Percentiles rank a stretch among this genome's conserved stretches.
These are phyloP conservation scores for Panthera leo DNA, from an alignment of 2,113 vertebrate genomes.

Conservation along the genomic window DNA sequence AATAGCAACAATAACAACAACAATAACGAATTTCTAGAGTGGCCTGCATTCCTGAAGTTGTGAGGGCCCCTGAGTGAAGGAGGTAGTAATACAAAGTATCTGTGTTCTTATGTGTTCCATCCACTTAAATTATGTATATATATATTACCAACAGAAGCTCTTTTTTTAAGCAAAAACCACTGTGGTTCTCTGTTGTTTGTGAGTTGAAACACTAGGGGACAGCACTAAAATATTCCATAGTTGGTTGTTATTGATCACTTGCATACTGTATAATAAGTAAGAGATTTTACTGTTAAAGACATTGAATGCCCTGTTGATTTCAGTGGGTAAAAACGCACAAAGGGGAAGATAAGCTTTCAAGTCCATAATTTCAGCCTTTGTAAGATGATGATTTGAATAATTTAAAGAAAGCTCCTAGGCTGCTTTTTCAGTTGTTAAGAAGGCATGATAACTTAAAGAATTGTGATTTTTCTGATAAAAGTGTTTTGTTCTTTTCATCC, in stretches of 20 bases:
- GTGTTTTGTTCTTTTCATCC: neutral
- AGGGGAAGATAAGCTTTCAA: neutral
- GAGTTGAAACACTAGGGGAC: conserved; percentile 81
- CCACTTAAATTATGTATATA: neutral
- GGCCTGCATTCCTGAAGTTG: neutral
- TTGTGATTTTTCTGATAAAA: neutral
- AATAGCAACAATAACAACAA: neutral
- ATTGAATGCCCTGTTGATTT: conserved; percentile 42
- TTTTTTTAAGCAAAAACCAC: neutral
- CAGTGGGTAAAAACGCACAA: conserved; percentile 27
- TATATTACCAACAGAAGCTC: neutral
- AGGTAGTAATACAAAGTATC: neutral
- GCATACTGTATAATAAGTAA: conserved; percentile 37
- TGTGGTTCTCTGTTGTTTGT: conserved; percentile 72
- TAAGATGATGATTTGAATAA: conserved; percentile 37
- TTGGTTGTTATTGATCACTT: conserved; percentile 70
- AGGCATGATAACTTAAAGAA: neutral
- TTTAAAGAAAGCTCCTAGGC: neutral
- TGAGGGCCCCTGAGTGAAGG: neutral
- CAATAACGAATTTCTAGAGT: neutral
- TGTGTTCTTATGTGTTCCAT: neutral
- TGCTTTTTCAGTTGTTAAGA: neutral
- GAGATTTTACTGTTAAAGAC: conserved; percentile 40
- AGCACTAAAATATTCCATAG: conserved; percentile 80
- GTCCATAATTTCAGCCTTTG: conserved; percentile 7